Evolutionary conservation across 1,140 invertebrate species (phyloP), one percentile per base, ranked within the genome.

Genomic region (Neodiprion virginianus): DNA sequence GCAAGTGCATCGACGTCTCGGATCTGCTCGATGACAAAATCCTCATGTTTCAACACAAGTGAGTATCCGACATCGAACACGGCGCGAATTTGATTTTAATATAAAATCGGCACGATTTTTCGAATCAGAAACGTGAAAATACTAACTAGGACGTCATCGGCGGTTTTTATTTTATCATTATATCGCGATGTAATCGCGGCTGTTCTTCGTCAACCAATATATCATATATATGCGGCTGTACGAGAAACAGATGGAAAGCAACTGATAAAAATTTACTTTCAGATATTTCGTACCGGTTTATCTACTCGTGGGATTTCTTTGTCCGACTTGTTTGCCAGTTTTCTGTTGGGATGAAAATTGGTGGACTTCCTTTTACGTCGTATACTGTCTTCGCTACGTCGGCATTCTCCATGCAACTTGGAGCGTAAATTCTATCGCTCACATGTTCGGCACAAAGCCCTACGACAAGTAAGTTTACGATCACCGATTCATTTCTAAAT

Each of bases 281-380:
- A 92, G 94, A 80, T 92, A 92, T 72, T 92, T 96, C 87, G 88
- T 94, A 65, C 91, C 92, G 1, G 83, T 96, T 49, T 95, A 96
- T 79, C 85, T 93, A 0, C 68, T 95, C 1, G 87, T 94, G 61
- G 95, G 94, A 77, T 93, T 97, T 67, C 76, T 92, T 0, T 67
- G 97, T 5, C 96, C 96, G 1, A 92, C 95, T 0, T 81, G 87
- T 67, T 90, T 97, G 69, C 95, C 96, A 0, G 91, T 92, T 76
- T 92, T 93, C 81, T 92, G 92, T 75, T 98, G 96, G 96, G 87
- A 91, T 48, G 96, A 98, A 87, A 89, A 87, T 12, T 78, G 94
- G 2, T 90, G 91, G 82, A 92, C 91, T 83, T 92, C 94, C 12
- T 96, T 96, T 84, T 94, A 94, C 83, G 90, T 96, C 8, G 92